Percentiles rank a stretch among this genome's conserved stretches.
Evolutionary conservation across 2,888 invertebrate species (phyloP).

Genomic region (Nephrotoma appendiculata): DNA sequence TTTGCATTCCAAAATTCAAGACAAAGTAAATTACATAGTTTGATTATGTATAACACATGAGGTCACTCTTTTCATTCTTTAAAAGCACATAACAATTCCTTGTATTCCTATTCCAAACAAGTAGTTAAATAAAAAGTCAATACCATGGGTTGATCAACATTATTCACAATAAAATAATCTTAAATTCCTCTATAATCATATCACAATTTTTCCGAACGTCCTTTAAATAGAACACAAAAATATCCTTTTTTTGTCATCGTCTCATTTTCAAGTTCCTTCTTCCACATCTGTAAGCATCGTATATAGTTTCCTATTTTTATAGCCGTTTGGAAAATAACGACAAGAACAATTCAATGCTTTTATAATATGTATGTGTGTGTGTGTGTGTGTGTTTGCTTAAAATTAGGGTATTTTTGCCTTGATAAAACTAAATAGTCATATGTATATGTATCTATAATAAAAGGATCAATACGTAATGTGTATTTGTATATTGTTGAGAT

Average conservation of each 20-base stretch:
- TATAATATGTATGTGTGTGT: background rate
- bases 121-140: background rate
- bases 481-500: background rate
- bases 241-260: background rate
- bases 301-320: background rate
- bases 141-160: background rate
- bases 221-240: background rate
- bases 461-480: background rate
- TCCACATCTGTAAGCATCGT: background rate
- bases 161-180: background rate
- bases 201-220: background rate
- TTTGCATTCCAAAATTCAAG: background rate
- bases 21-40: background rate
- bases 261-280: background rate
- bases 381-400: background rate
- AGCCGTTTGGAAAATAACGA: background rate
- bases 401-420: background rate
- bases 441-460: background rate
- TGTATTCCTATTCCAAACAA: background rate
- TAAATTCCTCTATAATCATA: background rate
- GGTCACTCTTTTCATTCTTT: background rate
- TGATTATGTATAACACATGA: background rate
- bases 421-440: background rate
- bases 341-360: background rate
- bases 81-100: background rate